phyloP scores from a whole-genome alignment of 2,113 vertebrate species.

The Rhinolophus ferrumequinum region DNA sequence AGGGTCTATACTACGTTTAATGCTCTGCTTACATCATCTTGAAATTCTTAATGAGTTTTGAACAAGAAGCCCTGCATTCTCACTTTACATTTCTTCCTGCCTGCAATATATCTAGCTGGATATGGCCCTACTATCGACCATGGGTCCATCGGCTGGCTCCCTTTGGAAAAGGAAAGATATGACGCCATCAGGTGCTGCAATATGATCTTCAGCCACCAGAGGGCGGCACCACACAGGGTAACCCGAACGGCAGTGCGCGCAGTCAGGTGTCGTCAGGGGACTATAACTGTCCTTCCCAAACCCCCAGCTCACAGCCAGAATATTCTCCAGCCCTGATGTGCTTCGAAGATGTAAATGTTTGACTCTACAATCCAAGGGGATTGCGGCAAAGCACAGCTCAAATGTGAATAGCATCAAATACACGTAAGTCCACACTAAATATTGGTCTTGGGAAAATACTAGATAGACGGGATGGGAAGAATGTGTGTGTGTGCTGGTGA shows the following conservation, averaged over 20 bases:
- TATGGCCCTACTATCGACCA: background rate
- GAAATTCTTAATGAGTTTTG: background rate
- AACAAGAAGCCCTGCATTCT: background rate
- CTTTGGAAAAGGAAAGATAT: background rate
- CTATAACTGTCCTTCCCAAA: too few species aligned
- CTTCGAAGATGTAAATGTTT: background rate
- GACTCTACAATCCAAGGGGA: too few species aligned
- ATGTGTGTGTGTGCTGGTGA: too few species aligned
- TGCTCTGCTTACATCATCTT: background rate
- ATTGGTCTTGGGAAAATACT: too few species aligned
- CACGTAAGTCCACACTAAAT: background rate
- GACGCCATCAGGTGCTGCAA: background rate
- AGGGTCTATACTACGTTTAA: background rate
- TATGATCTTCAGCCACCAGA: background rate
- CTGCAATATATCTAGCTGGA: background rate
- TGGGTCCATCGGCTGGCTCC: too few species aligned
- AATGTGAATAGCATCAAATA: background rate
- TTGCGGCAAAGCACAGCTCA: background rate
- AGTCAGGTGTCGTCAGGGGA: too few species aligned
- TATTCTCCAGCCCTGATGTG: background rate
- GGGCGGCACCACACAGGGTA: background rate
- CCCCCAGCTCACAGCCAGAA: background rate
- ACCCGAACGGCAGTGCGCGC: too few species aligned
- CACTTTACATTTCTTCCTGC: background rate
- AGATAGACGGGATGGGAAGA: too few species aligned